Percentiles rank a stretch among this genome's conserved stretches.
phyloP scores from a whole-genome alignment of 2,888 invertebrate species.

The Drosophila crucigera region DNA sequence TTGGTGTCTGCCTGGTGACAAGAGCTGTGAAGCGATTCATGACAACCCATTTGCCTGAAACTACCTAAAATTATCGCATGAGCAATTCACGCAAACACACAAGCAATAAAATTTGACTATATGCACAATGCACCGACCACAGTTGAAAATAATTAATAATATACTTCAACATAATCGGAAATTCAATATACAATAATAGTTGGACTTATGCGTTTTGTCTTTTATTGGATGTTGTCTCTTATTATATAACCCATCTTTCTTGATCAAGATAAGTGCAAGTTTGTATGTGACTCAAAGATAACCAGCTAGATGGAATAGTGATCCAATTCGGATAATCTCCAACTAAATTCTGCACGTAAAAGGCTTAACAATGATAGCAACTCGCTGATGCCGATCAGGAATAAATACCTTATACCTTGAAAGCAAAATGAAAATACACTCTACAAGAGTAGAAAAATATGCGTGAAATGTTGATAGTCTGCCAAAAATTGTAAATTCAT shows the following conservation, averaged over 20 bases:
- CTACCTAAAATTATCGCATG: conserved; percentile 50
- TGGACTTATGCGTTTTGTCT: not conserved
- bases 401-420: not conserved
- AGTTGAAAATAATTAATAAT: conserved; percentile 16
- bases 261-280: no score
- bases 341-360: not conserved
- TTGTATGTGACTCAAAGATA: not conserved
- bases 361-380: not conserved
- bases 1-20: conserved; percentile 2
- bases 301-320: not conserved
- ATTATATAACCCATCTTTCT: no score
- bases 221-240: not conserved
- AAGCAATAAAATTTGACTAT: not conserved
- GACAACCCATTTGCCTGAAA: conserved; percentile 53
- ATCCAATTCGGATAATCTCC: not conserved
- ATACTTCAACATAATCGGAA: not conserved
- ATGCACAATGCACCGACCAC: conserved; percentile 4
- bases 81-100: conserved; percentile 20
- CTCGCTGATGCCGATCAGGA: not conserved
- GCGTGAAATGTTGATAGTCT: not conserved
- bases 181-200: not conserved
- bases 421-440: not conserved
- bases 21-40: conserved; percentile 2
- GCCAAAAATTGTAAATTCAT: not conserved
- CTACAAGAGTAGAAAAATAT: not conserved